Percentiles rank a stretch among this genome's conserved stretches.
phyloP scores from a whole-genome alignment of 2,888 invertebrate genomes.

The Netelia melanura region DNA sequence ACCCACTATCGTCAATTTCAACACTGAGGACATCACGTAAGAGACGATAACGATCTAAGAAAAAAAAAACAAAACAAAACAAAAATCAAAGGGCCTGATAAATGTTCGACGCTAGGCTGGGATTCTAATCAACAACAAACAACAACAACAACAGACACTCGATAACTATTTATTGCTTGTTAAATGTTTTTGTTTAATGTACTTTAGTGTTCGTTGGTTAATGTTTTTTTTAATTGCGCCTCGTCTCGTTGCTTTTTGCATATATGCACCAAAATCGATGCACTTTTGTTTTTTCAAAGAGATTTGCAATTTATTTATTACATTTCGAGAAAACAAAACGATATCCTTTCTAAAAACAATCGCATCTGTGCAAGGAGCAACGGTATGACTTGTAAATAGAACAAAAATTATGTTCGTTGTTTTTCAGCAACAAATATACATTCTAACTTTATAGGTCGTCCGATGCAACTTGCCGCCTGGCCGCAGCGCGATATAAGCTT shows the following conservation, averaged over 20 bases:
- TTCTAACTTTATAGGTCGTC: constrained; percentile 72
- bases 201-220: constrained; percentile 61
- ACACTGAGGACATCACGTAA: constrained; percentile 96
- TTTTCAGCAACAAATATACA: constrained; percentile 69
- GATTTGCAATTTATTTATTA: constrained; percentile 5
- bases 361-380: constrained; percentile 51
- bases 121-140: constrained; percentile 73
- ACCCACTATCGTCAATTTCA: constrained; percentile 97
- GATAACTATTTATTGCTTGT: constrained; percentile 76
- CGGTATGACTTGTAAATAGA: constrained; percentile 71
- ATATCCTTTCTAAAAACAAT: not conserved
- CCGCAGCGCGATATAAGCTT: constrained; percentile 56
- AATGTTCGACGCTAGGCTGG: constrained; percentile 77
- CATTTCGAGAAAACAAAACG: not conserved
- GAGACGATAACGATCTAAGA: constrained; percentile 81
- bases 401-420: constrained; percentile 58
- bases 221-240: constrained; percentile 50
- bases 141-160: constrained; percentile 59
- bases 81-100: constrained; percentile 48
- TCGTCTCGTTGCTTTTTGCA: constrained; percentile 45
- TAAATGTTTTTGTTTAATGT: constrained; percentile 73
- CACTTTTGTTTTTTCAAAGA: not conserved
- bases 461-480: constrained; percentile 69
- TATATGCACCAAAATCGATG: constrained; percentile 45
- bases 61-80: not conserved